Evolutionary conservation across 2,888 invertebrate genomes (phyloP), one percentile per base, ranked within the genome.

Genomic region (Melinaea marsaeus): DNA sequence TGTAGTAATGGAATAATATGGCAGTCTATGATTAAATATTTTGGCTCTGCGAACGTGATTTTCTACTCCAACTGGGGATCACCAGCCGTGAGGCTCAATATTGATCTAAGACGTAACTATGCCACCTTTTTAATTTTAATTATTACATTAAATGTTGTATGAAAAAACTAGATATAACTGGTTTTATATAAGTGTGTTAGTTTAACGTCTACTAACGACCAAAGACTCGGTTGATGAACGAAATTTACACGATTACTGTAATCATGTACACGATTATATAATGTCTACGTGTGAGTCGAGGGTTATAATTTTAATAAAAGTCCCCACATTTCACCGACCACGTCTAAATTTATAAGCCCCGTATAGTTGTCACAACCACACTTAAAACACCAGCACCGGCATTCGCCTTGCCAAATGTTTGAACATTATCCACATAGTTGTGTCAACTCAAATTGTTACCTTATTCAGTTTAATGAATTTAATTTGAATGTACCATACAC

Each of bases 351-450:
- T 4, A 13, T 46, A 9, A 0, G 0, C 6, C 46, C 46, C n/a
- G 13, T 46, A 46, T 0, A 46, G n/a, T 13, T 11, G 46, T 46
- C 46, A 9, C 46, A n/a, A n/a, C n/a, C 32, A 51, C 32, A 9
- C 51, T 32, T 51, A 7, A 51, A 51, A 51, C 2, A 22, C 22
- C 22, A 22, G 22, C 22, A 22, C 22, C 22, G 22, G 22, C 22
- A 22, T 22, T 22, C 5, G 48, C 48, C 13, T n/a, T 4, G 48
- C 48, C 48, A 48, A 48, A 48, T 48, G 13, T 48, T 48, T 48
- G 48, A 48, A 48, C 48, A 48, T 13, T 2, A 48, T 22, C n/a
- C 48, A 48, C 48, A 48, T 48, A 13, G 48, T 48, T 22, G n/a
- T 22, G 7, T 32, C 51, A 32, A 51, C 51, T 9, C 51, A 9